Evolutionary conservation across 1,140 invertebrate genomes (phyloP).

Genomic region (Zelostemma sp.): DNA sequence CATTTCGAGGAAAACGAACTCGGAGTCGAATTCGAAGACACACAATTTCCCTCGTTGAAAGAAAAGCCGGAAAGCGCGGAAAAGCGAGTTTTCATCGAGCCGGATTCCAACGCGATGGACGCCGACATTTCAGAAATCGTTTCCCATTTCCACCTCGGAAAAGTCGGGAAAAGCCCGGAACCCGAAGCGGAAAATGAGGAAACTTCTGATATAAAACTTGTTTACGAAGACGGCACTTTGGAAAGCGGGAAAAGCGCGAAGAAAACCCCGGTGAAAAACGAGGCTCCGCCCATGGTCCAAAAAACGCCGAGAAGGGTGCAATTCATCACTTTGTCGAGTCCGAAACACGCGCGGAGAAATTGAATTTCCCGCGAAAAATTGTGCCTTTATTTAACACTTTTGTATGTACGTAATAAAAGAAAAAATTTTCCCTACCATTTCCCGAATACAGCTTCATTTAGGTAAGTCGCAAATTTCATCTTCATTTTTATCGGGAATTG

Average conservation of each 20-base stretch:
- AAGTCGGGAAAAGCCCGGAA: slow-evolving; percentile 14
- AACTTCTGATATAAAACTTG: slow-evolving; percentile 76
- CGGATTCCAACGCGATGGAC: slow-evolving; percentile 64
- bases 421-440: too few species aligned
- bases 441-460: too few species aligned
- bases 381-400: too few species aligned
- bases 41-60: slow-evolving; percentile 11
- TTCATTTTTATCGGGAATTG: too few species aligned
- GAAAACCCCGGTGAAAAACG: slow-evolving; percentile 52
- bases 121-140: slow-evolving; percentile 53
- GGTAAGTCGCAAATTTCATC: too few species aligned
- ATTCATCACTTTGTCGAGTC: slow-evolving; percentile 81
- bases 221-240: slow-evolving; percentile 72
- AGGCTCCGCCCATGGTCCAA: slow-evolving; percentile 49
- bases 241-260: slow-evolving; percentile 49
- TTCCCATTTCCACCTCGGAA: too few species aligned
- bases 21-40: slow-evolving; percentile 75
- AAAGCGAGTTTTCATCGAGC: slow-evolving; percentile 38
- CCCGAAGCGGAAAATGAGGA: slow-evolving; percentile 47
- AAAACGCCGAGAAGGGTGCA: slow-evolving; percentile 77
- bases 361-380: too few species aligned
- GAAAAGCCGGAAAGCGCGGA: slow-evolving; percentile 1
- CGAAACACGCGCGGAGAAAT: slow-evolving; percentile 76
- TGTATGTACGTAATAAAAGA: too few species aligned
- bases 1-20: slow-evolving; percentile 87